phyloP scores from a whole-genome alignment of 2,888 invertebrate species.

The Chymomyza caudatula region DNA sequence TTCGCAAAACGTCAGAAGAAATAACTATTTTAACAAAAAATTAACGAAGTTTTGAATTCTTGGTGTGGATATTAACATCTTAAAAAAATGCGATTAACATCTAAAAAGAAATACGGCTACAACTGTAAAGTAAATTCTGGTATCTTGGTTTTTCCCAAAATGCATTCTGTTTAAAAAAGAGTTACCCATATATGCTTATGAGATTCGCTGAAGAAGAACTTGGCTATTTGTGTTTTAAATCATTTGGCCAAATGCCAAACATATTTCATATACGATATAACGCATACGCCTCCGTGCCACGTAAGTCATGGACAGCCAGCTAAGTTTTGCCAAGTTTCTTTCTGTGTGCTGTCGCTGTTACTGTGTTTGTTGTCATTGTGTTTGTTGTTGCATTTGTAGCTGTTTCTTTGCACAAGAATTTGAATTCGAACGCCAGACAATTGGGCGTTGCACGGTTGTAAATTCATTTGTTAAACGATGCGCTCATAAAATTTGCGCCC shows the following conservation, averaged over 20 bases:
- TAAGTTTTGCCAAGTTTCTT: slow-evolving; percentile 45
- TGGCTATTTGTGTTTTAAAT: slow-evolving; percentile 55
- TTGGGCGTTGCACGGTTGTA: slow-evolving; percentile 79
- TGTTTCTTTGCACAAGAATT: slow-evolving; percentile 54
- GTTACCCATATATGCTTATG: too few species aligned
- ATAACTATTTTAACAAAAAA: too few species aligned
- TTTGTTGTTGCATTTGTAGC: slow-evolving; percentile 16
- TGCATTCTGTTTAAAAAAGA: too few species aligned
- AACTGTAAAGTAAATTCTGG: too few species aligned
- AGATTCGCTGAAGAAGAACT: too few species aligned
- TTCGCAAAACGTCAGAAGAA: too few species aligned
- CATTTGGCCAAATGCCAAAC: slow-evolving; percentile 66
- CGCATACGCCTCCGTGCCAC: slow-evolving; percentile 64
- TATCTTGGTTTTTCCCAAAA: too few species aligned
- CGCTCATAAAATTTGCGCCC: slow-evolving; percentile 77
- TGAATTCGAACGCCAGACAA: slow-evolving; percentile 78
- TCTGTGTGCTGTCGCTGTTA: slow-evolving; percentile 25
- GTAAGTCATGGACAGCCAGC: slow-evolving; percentile 44
- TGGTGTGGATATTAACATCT: too few species aligned
- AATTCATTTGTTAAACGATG: slow-evolving; percentile 79
- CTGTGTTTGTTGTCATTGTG: slow-evolving; percentile 1
- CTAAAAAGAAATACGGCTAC: too few species aligned
- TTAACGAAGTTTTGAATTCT: too few species aligned
- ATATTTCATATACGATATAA: slow-evolving; percentile 47
- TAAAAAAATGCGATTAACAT: too few species aligned